A percentile compares a stretch with the other conserved stretches of the same genome.
Evolutionary conservation across 1,140 invertebrate genomes (phyloP).

Genomic region (Kradibia gibbosae): DNA sequence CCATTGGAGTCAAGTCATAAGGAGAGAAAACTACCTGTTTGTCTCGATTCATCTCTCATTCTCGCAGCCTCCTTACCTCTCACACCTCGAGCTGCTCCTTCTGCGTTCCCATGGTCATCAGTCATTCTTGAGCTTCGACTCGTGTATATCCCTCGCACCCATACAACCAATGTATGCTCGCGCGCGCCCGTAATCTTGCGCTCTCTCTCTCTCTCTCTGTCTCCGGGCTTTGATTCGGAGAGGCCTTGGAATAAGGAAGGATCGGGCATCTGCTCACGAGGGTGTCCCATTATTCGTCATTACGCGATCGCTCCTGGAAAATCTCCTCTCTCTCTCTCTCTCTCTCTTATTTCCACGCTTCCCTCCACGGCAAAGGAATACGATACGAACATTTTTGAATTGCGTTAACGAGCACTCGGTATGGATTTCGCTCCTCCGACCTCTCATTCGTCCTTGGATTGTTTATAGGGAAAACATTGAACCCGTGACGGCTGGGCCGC

Average conservation of each 20-base stretch:
- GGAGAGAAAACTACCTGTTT: slow-evolving; percentile 57
- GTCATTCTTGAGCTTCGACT: slow-evolving; percentile 61
- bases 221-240: not conserved
- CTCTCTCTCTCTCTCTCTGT: not conserved
- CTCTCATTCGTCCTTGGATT: too few relatives aligned
- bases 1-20: slow-evolving; percentile 35
- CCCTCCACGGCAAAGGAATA: not conserved
- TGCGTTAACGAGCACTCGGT: slow-evolving; percentile 25
- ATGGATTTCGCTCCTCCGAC: too few relatives aligned
- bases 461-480: too few relatives aligned
- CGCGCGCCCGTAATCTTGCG: not conserved
- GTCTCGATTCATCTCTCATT: slow-evolving; percentile 44
- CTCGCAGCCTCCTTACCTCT: slow-evolving; percentile 40
- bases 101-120: slow-evolving; percentile 61
- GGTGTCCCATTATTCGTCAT: slow-evolving; percentile 69
- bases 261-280: slow-evolving; percentile 59
- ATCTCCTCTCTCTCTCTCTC: slow-evolving; percentile 49
- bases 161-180: too few relatives aligned
- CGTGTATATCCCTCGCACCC: not conserved
- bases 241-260: not conserved
- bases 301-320: slow-evolving; percentile 71
- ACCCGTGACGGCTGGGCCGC: too few relatives aligned
- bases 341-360: not conserved
- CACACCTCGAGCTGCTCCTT: slow-evolving; percentile 16
- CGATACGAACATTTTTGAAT: slow-evolving; percentile 19